phyloP scores from a whole-genome alignment of 2,797 vertebrate species.

The Eutrigla gurnardus region DNA sequence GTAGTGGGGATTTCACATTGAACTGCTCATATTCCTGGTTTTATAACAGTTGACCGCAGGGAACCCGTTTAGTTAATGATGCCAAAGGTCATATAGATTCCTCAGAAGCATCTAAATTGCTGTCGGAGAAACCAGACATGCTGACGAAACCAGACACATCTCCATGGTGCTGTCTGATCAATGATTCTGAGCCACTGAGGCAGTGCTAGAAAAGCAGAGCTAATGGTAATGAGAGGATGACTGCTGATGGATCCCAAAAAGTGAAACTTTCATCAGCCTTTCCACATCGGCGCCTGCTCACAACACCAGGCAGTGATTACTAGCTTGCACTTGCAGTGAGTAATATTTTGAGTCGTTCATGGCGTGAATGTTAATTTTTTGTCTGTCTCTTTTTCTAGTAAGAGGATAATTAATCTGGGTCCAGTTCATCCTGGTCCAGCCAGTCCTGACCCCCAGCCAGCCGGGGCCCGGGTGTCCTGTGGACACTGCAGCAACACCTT shows the following conservation, averaged over 20 bases:
- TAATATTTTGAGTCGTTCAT: slow-evolving; percentile 11
- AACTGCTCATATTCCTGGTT: neutral
- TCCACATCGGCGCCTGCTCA: neutral
- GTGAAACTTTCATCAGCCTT: slow-evolving; percentile 19
- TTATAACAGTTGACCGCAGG: slow-evolving; percentile 17
- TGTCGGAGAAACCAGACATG: slow-evolving; percentile 33
- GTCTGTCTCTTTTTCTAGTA: slow-evolving; percentile 80
- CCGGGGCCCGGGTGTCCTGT: slow-evolving; percentile 92
- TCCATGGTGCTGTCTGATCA: slow-evolving; percentile 37
- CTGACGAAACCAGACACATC: slow-evolving; percentile 47
- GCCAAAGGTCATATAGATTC: slow-evolving; percentile 1
- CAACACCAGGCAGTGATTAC: slow-evolving; percentile 16
- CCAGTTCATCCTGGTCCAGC: slow-evolving; percentile 92
- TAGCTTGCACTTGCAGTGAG: neutral
- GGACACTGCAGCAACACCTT: slow-evolving; percentile 96
- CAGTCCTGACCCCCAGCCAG: slow-evolving; percentile 92
- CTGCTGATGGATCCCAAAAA: slow-evolving; percentile 27
- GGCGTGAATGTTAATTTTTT: slow-evolving; percentile 28
- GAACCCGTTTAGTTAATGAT: neutral
- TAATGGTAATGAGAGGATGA: slow-evolving; percentile 28
- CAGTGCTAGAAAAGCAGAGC: slow-evolving; percentile 15
- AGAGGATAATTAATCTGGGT: slow-evolving; percentile 94
- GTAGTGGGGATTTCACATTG: neutral
- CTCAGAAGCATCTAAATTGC: slow-evolving; percentile 4
- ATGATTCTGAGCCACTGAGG: slow-evolving; percentile 24